Evolutionary conservation across 1,140 invertebrate genomes (phyloP), one percentile per base, ranked within the genome.

Genomic region (Ylistrum balloti): DNA sequence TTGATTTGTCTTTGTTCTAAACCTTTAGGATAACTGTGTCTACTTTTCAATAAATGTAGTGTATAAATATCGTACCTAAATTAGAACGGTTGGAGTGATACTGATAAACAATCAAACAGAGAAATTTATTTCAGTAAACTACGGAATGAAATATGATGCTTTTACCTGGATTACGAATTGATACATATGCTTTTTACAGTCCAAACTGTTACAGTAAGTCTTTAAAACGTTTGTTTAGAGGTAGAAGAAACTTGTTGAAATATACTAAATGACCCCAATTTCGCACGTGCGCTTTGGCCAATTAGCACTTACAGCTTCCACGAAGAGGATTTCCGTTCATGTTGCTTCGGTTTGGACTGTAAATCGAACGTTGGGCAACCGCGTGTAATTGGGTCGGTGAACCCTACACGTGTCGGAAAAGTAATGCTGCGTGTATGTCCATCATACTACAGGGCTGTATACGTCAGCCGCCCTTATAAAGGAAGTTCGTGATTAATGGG

Each of bases 261-360:
- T 74, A 74, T 74, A 74, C 56, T 17, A 28, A 74, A 1, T 74
- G 56, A 74, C 56, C 56, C 56, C 28, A 74, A 74, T 74, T 74
- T 74, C 56, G 56, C 56, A 74, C 56, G 56, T 74, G 56, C 56
- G 56, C 9, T 74, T 74, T 74, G 56, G 56, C 56, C 56, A 74
- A 74, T 74, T 74, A 74, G n/a, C 56, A 74, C 56, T 74, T 74
- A 74, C 56, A 28, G 13, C 56, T 74, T 74, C 56, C 56, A 74
- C 56, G 56, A 74, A 74, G 56, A 74, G 56, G 56, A 74, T 74
- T 74, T 74, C 56, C 56, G 56, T 74, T 74, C 56, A n/a, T 74
- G 56, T 28, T 74, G 17, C 56, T 17, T 74, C 56, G 56, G 56
- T 74, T 74, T 9, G 1, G 56, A 74, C 56, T 11, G 56, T 74